Conservation (phyloP, 2,113 vertebrate species). For the Brienomyrus brachyistius region DNA sequence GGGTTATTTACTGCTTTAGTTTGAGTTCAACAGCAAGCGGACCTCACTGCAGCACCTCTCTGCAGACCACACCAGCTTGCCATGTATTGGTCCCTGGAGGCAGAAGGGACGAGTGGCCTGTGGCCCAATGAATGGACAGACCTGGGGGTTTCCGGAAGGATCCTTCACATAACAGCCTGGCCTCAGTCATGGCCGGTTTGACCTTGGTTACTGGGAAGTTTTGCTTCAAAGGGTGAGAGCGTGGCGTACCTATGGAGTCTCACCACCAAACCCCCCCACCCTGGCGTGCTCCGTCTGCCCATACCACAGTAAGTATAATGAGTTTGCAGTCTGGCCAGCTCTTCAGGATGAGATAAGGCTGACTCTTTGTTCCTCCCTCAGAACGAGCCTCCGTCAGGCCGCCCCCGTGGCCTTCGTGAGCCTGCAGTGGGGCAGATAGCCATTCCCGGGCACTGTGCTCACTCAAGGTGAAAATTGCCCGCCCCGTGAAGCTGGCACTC, state of each 20-base stretch:
- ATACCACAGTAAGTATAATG: constrained; percentile 22
- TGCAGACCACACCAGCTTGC: not conserved
- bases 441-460: constrained; percentile 21
- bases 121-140: not conserved
- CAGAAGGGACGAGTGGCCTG: not conserved
- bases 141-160: not conserved
- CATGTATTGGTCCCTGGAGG: not conserved
- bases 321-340: constrained; percentile 27
- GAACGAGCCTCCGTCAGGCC: not conserved
- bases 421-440: constrained; percentile 33
- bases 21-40: not conserved
- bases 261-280: not conserved
- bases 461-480: constrained; percentile 33
- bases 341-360: constrained; percentile 27
- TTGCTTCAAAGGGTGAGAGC: not conserved
- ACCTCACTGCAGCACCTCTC: not conserved
- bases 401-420: constrained; percentile 18
- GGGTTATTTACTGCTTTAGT: not conserved
- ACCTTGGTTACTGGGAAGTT: constrained; percentile 18
- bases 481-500: constrained; percentile 19
- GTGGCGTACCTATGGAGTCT: constrained; percentile 20
- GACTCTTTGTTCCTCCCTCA: constrained; percentile 30
- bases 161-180: constrained; percentile 4
- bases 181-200: constrained; percentile 10
- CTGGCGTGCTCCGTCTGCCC: not conserved